Evolutionary conservation across 2,888 invertebrate genomes (phyloP).

Genomic region (Tenthredo livida): DNA sequence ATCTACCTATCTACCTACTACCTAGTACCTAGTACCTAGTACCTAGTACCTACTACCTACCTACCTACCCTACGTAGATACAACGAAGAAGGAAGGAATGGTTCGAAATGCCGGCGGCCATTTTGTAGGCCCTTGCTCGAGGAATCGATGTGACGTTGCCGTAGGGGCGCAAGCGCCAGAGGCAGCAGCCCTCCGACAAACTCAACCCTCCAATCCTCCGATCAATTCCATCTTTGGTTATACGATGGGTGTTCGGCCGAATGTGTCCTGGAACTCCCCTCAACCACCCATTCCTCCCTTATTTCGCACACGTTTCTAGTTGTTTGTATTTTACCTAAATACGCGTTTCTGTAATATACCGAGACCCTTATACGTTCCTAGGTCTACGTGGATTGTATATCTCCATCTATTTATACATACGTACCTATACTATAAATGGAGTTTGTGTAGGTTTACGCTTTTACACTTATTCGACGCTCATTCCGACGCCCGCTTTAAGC

Average conservation of each 20-base stretch:
- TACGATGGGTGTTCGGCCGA: slow-evolving; percentile 41
- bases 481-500: slow-evolving; percentile 20
- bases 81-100: slow-evolving; percentile 72
- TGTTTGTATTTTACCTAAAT: background rate
- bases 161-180: slow-evolving; percentile 77
- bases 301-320: background rate
- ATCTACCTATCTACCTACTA: slow-evolving; percentile 17
- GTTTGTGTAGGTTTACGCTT: slow-evolving; percentile 22
- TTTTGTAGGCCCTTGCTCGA: slow-evolving; percentile 78
- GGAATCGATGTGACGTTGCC: slow-evolving; percentile 78
- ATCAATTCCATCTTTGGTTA: slow-evolving; percentile 66
- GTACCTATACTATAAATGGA: background rate
- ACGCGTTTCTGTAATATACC: background rate
- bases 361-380: background rate
- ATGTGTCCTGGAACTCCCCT: slow-evolving; percentile 23
- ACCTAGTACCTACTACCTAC: slow-evolving; percentile 7
- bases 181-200: slow-evolving; percentile 69
- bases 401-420: background rate
- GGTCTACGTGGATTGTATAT: background rate
- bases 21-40: background rate
- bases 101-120: slow-evolving; percentile 74
- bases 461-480: slow-evolving; percentile 47
- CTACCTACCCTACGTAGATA: slow-evolving; percentile 57
- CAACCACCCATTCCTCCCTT: background rate
- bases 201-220: slow-evolving; percentile 68